Evolutionary conservation across 2,888 invertebrate species (phyloP).

Genomic region (Cephonodes hylas): DNA sequence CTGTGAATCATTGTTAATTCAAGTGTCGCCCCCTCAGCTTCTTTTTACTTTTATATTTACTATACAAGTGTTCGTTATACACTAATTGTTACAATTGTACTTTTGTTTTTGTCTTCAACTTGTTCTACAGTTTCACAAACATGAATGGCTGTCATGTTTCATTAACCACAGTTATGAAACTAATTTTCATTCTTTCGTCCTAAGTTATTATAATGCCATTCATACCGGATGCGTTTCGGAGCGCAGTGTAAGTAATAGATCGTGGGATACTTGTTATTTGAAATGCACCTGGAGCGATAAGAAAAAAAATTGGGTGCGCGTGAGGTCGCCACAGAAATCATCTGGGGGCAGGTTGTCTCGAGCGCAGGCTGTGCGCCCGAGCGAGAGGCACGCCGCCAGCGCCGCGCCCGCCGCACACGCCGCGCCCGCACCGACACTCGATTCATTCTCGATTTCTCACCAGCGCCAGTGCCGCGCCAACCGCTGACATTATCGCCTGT

Average conservation of each 20-base stretch:
- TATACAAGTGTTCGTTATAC: constrained; percentile 33
- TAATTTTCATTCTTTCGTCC: neutral
- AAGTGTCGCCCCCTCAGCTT: constrained; percentile 47
- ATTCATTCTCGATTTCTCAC: constrained; percentile 63
- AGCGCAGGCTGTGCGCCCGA: constrained; percentile 46
- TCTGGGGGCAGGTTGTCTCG: constrained; percentile 37
- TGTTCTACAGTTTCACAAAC: neutral
- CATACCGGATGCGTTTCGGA: constrained; percentile 11
- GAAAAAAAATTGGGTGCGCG: constrained; percentile 45
- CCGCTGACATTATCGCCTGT: constrained; percentile 54
- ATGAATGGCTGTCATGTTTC: neutral
- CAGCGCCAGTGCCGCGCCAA: constrained; percentile 65
- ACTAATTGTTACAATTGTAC: constrained; percentile 42
- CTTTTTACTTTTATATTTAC: constrained; percentile 38
- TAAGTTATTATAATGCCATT: neutral
- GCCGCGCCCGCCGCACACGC: constrained; percentile 24
- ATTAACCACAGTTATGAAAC: constrained; percentile 6
- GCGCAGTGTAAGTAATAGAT: constrained; percentile 13
- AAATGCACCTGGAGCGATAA: constrained; percentile 46
- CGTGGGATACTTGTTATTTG: constrained; percentile 32
- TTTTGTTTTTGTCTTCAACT: constrained; percentile 29
- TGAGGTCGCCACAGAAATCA: constrained; percentile 54
- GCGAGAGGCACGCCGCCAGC: constrained; percentile 56
- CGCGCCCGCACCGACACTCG: constrained; percentile 32
- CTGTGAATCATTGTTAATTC: constrained; percentile 62